Evolutionary conservation across 2,888 invertebrate species (phyloP), one percentile per base, ranked within the genome.

Genomic region (Taenaris catops): DNA sequence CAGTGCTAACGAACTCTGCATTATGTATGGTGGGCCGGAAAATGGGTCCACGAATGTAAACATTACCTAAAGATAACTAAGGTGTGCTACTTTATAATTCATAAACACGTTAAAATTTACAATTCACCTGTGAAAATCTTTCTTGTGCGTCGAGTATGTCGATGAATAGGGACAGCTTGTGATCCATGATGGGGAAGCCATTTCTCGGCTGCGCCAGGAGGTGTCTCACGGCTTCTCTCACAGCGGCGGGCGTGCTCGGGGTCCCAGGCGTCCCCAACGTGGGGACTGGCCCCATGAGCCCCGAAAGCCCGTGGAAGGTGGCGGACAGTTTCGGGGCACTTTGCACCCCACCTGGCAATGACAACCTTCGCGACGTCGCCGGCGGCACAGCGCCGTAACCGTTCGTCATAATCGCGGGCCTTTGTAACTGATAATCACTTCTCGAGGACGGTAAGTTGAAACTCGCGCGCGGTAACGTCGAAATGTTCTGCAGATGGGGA

Each of bases 121-220:
- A 11, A 3, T 28, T 53, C 63, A 94, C 94, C 94, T 94, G 92
- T 63, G 93, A 93, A 65, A 94, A 92, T 65, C 91, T 89, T 67
- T 94, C 93, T 87, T 94, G 94, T 34, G 94, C 92, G 67, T 94
- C 94, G 70, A 94, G 88, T 55, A 94, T 94, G 62, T 94, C 94
- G 66, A 94, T 92, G 80, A 94, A 93, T 27, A 94, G 88, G 23
- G 92, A 90, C 62, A 94, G 89, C 66, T 93, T 92, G 80, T 93
- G 93, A 62, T 93, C 93, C 80, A 92, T 90, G 63, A 92, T 91
- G 56, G 92, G 91, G 74, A 93, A 92, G 9, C 93, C 93, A 63
- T 93, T 93, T 40, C 93, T 83, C 6, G 93, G 91, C 67, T 92
- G 91, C 52, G 89, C 84, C 38, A 92, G 76, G 27, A 93, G 79